Evolutionary conservation across 1,140 invertebrate species (phyloP), one percentile per base, ranked within the genome.

Genomic region (Drosophila bocki): DNA sequence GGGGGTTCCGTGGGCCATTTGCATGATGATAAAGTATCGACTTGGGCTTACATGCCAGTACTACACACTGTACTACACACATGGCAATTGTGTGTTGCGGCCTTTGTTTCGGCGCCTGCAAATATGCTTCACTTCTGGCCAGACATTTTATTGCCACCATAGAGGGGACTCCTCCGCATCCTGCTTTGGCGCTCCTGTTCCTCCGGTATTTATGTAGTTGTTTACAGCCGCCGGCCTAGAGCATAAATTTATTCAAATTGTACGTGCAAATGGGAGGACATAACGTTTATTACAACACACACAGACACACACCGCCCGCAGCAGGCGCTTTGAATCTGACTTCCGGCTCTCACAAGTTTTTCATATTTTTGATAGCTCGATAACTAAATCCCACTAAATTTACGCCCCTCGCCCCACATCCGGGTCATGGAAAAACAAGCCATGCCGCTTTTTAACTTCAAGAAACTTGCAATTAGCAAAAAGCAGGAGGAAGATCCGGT

Each of bases 1-100:
- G 12, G 35, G 35, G 54, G 35, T n/a, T 57, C 17, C 32, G 47
- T 45, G 35, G 19, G n/a, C 67, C 68, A 85, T 85, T 85, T 85
- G 68, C 78, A 85, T 80, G 76, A 82, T 87, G 75, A 85, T 86
- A 79, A 77, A 87, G 83, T 87, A 82, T 77, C 83, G 63, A 82
- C 75, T 69, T 61, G 82, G 75, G 82, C 63, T 65, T 75, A 75
- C 75, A 67, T 13, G 35, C 47, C 51, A 54, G 51, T 17, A 15
- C 17, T 19, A 53, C 29, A 45, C 35, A 35, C 33, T 19, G 42
- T 13, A 7, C 13, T 29, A 32, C 39, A 69, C 39, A 39, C 53
- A 58, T 39, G 44, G 32, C 44, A n/a, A 35, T 60, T 33, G 26
- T 33, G 47, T 44, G 42, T 42, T 80, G 44, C 33, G 45, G 41